These are phyloP conservation scores for Psittacula cyanocephala DNA, from an alignment of 2,113 vertebrate species.

Conservation along the genomic window DNA sequence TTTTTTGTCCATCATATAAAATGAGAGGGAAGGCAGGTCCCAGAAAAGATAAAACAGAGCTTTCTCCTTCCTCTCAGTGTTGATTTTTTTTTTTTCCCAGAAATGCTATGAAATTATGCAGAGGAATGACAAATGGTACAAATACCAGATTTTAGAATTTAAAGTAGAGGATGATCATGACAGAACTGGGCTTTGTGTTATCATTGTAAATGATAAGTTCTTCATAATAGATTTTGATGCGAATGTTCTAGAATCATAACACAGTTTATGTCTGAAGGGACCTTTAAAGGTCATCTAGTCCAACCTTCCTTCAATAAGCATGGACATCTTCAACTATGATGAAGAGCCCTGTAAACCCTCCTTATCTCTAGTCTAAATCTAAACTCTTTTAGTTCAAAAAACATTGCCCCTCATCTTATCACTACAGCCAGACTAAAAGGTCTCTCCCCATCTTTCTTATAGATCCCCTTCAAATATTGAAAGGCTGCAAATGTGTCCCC, in stretches of 20 bases:
- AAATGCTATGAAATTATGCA: not conserved
- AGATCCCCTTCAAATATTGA: not conserved
- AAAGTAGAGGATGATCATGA: not conserved
- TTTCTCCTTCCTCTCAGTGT: not conserved
- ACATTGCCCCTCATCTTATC: rapidly evolving
- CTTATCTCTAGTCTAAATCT: not conserved
- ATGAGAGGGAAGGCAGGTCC: not conserved
- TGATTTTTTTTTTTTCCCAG: not conserved
- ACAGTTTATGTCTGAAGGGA: not conserved
- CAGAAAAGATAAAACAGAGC: not conserved
- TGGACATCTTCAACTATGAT: not conserved
- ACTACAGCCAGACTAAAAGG: rapidly evolving
- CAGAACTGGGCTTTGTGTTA: not conserved
- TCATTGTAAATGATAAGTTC: not conserved
- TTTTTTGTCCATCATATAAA: not conserved
- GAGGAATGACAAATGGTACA: not conserved
- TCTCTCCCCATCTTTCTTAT: not conserved
- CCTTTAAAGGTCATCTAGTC: not conserved
- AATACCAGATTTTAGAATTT: not conserved
- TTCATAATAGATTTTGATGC: not conserved
- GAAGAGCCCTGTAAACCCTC: rapidly evolving
- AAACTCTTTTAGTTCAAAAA: not conserved
- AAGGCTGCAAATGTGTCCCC: rapidly evolving
- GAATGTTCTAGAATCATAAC: not conserved
- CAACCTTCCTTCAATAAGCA: rapidly evolving